Evolutionary conservation across 2,797 vertebrate species (phyloP).

Genomic region (Mastacembelus armatus): DNA sequence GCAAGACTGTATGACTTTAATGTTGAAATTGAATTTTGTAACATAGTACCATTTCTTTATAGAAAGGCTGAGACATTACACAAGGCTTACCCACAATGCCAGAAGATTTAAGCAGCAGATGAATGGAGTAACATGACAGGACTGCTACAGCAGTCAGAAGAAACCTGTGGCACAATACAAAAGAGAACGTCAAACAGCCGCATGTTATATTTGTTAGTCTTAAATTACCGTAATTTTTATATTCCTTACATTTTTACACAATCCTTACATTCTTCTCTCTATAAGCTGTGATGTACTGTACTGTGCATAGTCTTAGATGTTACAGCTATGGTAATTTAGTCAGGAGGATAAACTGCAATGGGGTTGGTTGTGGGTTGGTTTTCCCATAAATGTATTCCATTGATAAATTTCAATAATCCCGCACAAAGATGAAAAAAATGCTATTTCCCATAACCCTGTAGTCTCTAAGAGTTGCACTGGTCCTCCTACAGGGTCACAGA

Average conservation of each 20-base stretch:
- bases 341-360: no score
- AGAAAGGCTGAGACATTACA: not conserved
- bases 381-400: slow-evolving; percentile 17
- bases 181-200: not conserved
- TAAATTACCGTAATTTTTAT: not conserved
- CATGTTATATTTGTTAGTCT: no score
- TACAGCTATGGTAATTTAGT: no score
- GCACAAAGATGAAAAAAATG: slow-evolving; percentile 30
- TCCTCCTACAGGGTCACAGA: slow-evolving; percentile 21
- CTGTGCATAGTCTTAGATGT: no score
- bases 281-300: no score
- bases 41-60: slow-evolving; percentile 1
- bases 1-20: not conserved
- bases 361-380: no score
- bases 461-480: not conserved
- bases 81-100: slow-evolving; percentile 91
- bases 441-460: slow-evolving; percentile 55
- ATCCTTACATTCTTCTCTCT: no score
- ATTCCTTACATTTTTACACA: not conserved
- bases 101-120: slow-evolving; percentile 94
- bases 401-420: slow-evolving; percentile 21
- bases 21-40: not conserved
- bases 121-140: slow-evolving; percentile 96
- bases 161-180: slow-evolving; percentile 83
- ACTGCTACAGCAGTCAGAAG: slow-evolving; percentile 91